Base-by-base conservation (phyloP, 2,888 invertebrate genomes). In the Cephus rjabovi region DNA sequence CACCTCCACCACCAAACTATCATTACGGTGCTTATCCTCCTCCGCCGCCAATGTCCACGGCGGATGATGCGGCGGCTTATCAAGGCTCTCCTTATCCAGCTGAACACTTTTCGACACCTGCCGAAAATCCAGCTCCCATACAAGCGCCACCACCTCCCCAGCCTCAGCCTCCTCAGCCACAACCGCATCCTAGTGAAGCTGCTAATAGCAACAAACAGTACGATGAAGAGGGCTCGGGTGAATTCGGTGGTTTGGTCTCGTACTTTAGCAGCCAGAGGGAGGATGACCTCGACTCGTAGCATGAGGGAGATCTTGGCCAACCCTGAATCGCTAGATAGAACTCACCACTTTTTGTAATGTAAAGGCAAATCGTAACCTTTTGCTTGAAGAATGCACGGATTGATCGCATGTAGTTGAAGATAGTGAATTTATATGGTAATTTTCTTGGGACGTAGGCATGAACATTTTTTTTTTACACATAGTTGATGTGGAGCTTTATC, bases 241-340 rank as follows among this genome's bases (percentile, higher is more conserved):
- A 97, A 89, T 97, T 97, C 91, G 97, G 97, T 69, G 97, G 97
- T 6, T 94, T 98, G 86, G 97, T 97, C 79, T 97, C 97, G 91
- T 98, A 98, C 92, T 97, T 97, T 92, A 97, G 97, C 85, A 97
- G 97, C 89, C 97, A 97, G 92, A 95, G 95, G 85, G 96, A 97
- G 91, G 97, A 97, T 90, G 97, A 97, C 92, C 94, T 97, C 88
- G 97, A 97, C 91, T 95, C 95, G 93, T 95, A 95, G 94, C 93
- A 92, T 90, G 92, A 91, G 87, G 90, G 89, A 90, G 86, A 84
- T 82, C 90, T 90, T 89, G 90, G 90, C 88, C 82, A 82, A 82
- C 78, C 81, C 33, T 82, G 77, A 83, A 80, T 35, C 23, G 31
- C 76, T 34, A 71, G 34, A 68, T 34, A 73, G 56, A 56, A 56